Percentiles rank a stretch among this genome's conserved stretches.
Evolutionary conservation across 2,888 invertebrate genomes (phyloP).

Genomic region (Muschampia plurimacula): DNA sequence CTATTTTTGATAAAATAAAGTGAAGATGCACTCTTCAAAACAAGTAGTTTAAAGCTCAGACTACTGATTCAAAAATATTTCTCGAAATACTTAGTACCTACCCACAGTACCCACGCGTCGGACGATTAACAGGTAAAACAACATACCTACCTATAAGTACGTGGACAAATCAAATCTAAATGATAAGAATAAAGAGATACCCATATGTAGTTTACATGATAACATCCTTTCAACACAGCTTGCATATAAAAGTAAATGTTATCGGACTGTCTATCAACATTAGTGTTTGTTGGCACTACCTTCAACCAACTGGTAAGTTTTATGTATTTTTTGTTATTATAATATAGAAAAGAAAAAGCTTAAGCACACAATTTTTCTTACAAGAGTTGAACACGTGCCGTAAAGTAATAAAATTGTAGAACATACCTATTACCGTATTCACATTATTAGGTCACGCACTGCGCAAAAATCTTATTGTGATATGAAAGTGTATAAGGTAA

Average conservation of each 20-base stretch:
- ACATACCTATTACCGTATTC: too few relatives aligned
- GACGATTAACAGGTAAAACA: not conserved
- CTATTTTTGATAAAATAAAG: too few relatives aligned
- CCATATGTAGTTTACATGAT: conserved; percentile 32
- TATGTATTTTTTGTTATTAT: not conserved
- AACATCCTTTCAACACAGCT: conserved; percentile 40
- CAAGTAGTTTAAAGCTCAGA: not conserved
- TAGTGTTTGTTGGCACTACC: conserved; percentile 31
- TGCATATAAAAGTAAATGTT: conserved; percentile 42
- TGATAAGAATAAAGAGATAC: conserved; percentile 49
- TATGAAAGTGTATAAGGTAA: too few relatives aligned
- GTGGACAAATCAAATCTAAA: conserved; percentile 65
- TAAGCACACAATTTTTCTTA: not conserved
- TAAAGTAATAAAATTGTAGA: too few relatives aligned
- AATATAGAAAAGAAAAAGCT: not conserved
- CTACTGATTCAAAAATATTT: not conserved
- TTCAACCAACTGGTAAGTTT: conserved; percentile 28
- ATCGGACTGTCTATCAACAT: conserved; percentile 20
- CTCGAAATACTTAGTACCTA: not conserved
- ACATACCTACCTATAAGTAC: conserved; percentile 47
- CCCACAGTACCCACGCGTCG: not conserved
- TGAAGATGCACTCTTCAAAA: not conserved
- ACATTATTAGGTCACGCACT: too few relatives aligned
- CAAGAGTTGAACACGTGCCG: too few relatives aligned
- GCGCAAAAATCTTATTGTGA: too few relatives aligned